Percentiles rank a stretch among this genome's conserved stretches.
Evolutionary conservation across 2,797 vertebrate genomes (phyloP).

Genomic region (Selene dorsalis): DNA sequence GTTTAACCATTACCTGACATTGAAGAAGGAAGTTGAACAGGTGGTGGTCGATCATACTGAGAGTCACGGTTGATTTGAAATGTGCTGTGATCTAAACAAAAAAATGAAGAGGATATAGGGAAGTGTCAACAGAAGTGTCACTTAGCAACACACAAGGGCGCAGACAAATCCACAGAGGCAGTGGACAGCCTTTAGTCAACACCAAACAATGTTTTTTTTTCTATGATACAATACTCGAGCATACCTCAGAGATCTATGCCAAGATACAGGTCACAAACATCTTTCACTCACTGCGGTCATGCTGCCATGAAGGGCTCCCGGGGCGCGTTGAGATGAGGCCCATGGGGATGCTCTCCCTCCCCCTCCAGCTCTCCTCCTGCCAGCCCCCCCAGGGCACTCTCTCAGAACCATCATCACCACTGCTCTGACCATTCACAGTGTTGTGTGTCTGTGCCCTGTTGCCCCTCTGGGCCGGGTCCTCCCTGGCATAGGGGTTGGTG

Average conservation of each 20-base stretch:
- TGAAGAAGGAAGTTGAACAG: conserved; percentile 37
- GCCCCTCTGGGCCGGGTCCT: conserved; percentile 28
- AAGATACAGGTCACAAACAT: background rate
- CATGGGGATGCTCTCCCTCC: conserved; percentile 71
- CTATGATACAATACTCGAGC: too few species aligned
- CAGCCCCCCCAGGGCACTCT: conserved; percentile 52
- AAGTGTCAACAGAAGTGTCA: conserved; percentile 43
- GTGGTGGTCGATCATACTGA: conserved; percentile 32
- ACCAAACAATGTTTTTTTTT: background rate
- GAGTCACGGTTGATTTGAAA: conserved; percentile 44
- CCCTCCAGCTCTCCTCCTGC: conserved; percentile 68
- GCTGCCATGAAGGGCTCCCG: conserved; percentile 55
- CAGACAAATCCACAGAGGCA: background rate
- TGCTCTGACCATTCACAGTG: conserved; percentile 7
- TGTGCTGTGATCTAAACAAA: conserved; percentile 58
- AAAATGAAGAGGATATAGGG: background rate
- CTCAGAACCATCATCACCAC: background rate
- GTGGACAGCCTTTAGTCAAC: background rate
- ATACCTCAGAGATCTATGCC: too few species aligned
- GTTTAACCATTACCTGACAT: conserved; percentile 65
- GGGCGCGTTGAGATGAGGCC: conserved; percentile 47
- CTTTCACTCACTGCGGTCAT: conserved; percentile 63
- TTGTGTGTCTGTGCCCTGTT: conserved; percentile 14
- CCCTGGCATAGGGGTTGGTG: conserved; percentile 75
- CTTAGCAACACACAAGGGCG: conserved; percentile 51